Base-by-base conservation (phyloP, 2,888 invertebrate genomes). In the Dendrolimus pini region DNA sequence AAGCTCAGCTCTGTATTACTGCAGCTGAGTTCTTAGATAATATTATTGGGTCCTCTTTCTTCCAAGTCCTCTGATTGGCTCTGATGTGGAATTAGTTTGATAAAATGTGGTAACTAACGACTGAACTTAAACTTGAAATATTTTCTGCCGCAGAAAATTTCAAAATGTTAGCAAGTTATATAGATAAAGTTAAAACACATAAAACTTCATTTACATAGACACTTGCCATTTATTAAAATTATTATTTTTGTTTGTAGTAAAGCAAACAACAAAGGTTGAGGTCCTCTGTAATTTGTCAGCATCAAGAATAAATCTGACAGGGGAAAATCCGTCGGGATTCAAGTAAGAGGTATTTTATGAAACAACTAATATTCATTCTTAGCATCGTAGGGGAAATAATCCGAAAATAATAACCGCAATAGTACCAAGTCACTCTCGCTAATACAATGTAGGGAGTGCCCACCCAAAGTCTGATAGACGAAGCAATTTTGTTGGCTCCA, bases 401-500 rank as follows among this genome's bases (percentile, higher is more conserved):
- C 65, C 61, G 64, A 70, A 76, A 74, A 75, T 78, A 78, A 75
- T 76, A 77, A 71, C 61, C 65, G 62, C 64, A 71, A 69, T 69
- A 47, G 65, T 71, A 68, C 66, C 67, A 47, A 12, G 66, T 72
- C 65, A 71, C 66, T 71, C 64, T 71, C 70, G 66, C 68, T 71
- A 73, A 74, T 72, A 77, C 78, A 80, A 77, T 76, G 75, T 72
- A 74, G 68, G 71, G 71, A 65, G 74, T 74, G 69, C 69, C 74
- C 72, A 75, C 72, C 71, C 70, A 74, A 79, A 80, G 76, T 77
- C 71, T 66, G 71, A 64, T 74, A 70, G 75, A 83, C 82, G 80
- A 84, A 83, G 80, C 80, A 79, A 82, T 83, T 82, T 83, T 74
- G 79, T 77, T 80, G 78, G 78, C 80, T 75, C 72, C 67, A 74